Conservation (phyloP, 2,888 invertebrate species). For the Thyatira batis region DNA sequence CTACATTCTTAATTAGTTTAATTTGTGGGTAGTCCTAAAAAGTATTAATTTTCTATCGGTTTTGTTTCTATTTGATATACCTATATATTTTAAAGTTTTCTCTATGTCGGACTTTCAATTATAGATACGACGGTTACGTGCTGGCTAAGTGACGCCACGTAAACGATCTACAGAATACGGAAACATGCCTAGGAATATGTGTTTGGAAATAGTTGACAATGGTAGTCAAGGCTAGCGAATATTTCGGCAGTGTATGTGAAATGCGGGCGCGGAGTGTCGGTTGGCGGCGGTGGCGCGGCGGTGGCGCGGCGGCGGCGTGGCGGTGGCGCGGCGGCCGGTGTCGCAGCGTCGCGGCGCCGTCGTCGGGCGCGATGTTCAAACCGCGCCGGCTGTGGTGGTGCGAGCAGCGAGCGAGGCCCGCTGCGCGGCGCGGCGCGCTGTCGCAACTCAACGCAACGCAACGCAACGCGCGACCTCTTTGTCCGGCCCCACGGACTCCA, state of each 20-base stretch:
- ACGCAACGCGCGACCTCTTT: conserved; percentile 81
- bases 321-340: conserved; percentile 16
- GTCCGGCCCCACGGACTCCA: conserved; percentile 69
- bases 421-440: conserved; percentile 38
- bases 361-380: conserved; percentile 37
- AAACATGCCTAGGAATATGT: conserved; percentile 40
- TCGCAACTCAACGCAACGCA: too few relatives aligned
- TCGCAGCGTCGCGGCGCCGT: conserved; percentile 9
- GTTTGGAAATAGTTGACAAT: conserved; percentile 62
- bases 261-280: conserved; percentile 44
- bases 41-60: not conserved
- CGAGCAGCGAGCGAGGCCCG: conserved; percentile 9
- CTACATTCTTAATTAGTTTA: not conserved
- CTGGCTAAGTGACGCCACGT: conserved; percentile 22
- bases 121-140: not conserved
- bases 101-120: not conserved
- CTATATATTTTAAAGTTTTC: not conserved
- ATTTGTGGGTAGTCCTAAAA: not conserved
- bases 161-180: conserved; percentile 43
- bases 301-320: conserved; percentile 26
- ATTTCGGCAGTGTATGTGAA: conserved; percentile 64
- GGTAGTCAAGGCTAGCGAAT: conserved; percentile 64
- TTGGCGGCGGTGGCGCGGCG: conserved; percentile 24
- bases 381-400: conserved; percentile 40
- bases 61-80: not conserved